Conservation (phyloP, 2,888 invertebrate species). For the Dynastes hyllus region DNA sequence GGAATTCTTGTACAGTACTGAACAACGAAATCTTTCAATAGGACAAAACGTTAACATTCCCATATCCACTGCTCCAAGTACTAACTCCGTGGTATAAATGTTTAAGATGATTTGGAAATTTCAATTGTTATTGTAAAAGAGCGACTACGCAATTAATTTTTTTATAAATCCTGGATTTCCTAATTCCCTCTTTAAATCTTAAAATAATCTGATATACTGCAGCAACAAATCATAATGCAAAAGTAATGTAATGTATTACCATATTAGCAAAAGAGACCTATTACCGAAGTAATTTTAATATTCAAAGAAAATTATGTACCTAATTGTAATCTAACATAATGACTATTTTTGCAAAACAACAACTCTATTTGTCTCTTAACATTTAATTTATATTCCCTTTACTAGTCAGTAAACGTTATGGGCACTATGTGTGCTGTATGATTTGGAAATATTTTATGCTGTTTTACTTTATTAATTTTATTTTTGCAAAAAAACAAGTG, state of each 20-base stretch:
- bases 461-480: no score
- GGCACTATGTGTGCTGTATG: neutral
- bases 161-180: neutral
- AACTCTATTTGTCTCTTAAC: neutral
- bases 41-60: constrained; percentile 46
- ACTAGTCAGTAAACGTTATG: constrained; percentile 3
- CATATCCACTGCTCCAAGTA: constrained; percentile 26
- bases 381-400: neutral
- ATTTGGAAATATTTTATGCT: no score
- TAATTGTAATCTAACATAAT: neutral
- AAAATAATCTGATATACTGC: no score
- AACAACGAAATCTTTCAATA: constrained; percentile 24
- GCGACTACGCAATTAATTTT: neutral
- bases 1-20: constrained; percentile 75
- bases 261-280: no score
- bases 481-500: no score
- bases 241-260: no score
- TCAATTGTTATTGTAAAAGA: neutral
- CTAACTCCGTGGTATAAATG: neutral
- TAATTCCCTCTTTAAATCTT: no score
- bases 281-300: no score
- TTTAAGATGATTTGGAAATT: neutral
- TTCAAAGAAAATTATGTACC: no score
- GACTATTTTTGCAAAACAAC: neutral
- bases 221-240: no score